phyloP scores from a whole-genome alignment of 1,140 invertebrate species.

The Drosophila nigromelanica region DNA sequence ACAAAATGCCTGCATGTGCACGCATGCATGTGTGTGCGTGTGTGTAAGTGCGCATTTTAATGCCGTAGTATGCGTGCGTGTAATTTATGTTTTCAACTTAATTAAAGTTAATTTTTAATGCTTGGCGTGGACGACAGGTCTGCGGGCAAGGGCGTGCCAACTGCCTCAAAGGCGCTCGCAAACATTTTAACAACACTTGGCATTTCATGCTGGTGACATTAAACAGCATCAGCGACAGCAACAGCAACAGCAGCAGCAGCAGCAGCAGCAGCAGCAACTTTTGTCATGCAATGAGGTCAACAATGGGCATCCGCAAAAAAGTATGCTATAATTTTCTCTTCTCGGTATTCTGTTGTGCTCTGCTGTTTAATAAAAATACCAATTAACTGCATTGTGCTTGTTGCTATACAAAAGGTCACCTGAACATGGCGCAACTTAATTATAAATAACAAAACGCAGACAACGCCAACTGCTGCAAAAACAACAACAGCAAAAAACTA shows the following conservation, averaged over 20 bases:
- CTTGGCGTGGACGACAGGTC: constrained; percentile 54
- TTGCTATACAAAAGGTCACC: constrained; percentile 39
- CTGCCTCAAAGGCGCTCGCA: constrained; percentile 75
- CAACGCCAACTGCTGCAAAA: constrained; percentile 1
- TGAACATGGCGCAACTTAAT: constrained; percentile 67
- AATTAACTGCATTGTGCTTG: constrained; percentile 70
- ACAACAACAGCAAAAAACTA: constrained; percentile 7
- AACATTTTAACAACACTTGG: constrained; percentile 81
- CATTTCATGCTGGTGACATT: constrained; percentile 79
- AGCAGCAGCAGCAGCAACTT: constrained; percentile 50
- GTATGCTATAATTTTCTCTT: constrained; percentile 53
- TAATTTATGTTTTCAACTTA: constrained; percentile 82
- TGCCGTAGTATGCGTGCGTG: constrained; percentile 58
- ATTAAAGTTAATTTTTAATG: constrained; percentile 83
- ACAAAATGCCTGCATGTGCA: constrained; percentile 24
- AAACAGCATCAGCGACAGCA: constrained; percentile 61
- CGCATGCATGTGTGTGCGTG: constrained; percentile 21
- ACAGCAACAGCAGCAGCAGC: constrained; percentile 58
- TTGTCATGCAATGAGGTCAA: constrained; percentile 79
- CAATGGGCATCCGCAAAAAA: constrained; percentile 57
- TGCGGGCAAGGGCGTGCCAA: constrained; percentile 56
- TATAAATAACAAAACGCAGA: constrained; percentile 65
- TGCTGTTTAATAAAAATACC: constrained; percentile 70
- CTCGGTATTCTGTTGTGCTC: constrained; percentile 30
- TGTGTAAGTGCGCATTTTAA: constrained; percentile 53